Evolutionary conservation across 2,797 vertebrate genomes (phyloP).

Genomic region (Antrozous pallidus): DNA sequence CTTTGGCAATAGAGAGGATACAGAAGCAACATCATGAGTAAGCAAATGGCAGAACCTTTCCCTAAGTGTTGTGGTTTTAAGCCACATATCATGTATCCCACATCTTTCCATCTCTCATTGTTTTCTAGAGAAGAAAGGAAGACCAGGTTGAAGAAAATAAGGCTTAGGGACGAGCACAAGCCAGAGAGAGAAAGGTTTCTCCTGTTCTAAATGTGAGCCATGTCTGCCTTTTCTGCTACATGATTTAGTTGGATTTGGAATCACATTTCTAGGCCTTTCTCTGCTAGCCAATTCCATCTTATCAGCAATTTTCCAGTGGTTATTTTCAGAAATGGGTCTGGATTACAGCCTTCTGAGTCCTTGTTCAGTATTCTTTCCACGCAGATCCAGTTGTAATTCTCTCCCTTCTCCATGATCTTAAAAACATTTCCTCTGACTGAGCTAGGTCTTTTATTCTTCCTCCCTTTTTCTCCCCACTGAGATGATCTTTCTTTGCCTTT

Average conservation of each 20-base stretch:
- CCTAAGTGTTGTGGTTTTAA: conserved; percentile 46
- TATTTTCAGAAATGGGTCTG: conserved; percentile 11
- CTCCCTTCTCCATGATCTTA: background rate
- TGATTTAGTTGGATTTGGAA: background rate
- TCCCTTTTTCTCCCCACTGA: background rate
- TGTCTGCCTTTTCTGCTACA: background rate
- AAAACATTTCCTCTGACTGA: background rate
- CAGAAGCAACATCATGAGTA: background rate
- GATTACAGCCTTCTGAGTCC: background rate
- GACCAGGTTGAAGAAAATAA: background rate
- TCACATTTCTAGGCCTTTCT: background rate
- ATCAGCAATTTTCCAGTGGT: background rate
- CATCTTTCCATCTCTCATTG: background rate
- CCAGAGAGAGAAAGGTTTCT: background rate
- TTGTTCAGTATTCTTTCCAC: background rate
- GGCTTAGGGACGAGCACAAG: background rate
- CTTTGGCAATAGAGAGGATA: conserved; percentile 33
- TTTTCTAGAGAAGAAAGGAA: conserved; percentile 5
- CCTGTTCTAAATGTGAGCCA: background rate
- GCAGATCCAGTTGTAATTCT: background rate
- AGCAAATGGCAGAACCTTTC: background rate
- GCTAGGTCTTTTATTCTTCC: background rate
- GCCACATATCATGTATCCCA: conserved; percentile 24
- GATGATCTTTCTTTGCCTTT: background rate
- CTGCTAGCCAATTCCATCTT: background rate